Evolutionary conservation across 2,113 vertebrate species (phyloP), one percentile per base, ranked within the genome.

Genomic region (Heteronetta atricapilla): DNA sequence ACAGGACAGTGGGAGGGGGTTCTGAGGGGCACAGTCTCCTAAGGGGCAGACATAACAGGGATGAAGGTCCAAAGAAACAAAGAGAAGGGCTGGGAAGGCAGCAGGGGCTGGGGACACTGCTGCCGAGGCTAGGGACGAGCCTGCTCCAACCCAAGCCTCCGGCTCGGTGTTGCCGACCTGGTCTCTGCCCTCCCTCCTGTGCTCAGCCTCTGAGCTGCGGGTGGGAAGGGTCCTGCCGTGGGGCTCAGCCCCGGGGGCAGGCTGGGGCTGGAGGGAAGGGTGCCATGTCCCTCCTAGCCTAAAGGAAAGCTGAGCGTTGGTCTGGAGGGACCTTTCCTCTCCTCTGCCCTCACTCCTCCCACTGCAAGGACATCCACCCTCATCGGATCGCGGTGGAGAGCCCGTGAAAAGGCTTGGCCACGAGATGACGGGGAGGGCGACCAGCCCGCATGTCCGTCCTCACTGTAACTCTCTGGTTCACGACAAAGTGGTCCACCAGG

Each of bases 11-110:
- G 72, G 72, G 78, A 89, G 53, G n/a, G 74, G 69, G 42, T 88
- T 86, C 76, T 92, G 84, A 74, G 85, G 94, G 59, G 29, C 69
- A 92, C 88, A 75, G 23, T 91, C 53, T 94, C 64, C 90, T 93
- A 96, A 84, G 80, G 84, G 90, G 66, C 25, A 82, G 75, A 89
- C 81, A 77, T 85, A 78, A 95, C 6, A 0, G 84, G 91, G 59
- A 76, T 86, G 84, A 77, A 94, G 26, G 11, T 93, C 90, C 92
- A 84, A 89, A 93, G 79, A 95, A 95, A 96, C 73, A 86, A 88
- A 94, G 48, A 94, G 62, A 82, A 90, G 60, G 75, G 60, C 44
- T 11, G 22, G 79, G 62, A 82, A 96, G 89, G 83, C 77, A 79
- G 90, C 90, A 88, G 62, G 36, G 72, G 19, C 72, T 82, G 89